These are phyloP conservation scores for Aulostomus chinensis DNA, from an alignment of 2,797 vertebrate genomes.

Conservation along the genomic window DNA sequence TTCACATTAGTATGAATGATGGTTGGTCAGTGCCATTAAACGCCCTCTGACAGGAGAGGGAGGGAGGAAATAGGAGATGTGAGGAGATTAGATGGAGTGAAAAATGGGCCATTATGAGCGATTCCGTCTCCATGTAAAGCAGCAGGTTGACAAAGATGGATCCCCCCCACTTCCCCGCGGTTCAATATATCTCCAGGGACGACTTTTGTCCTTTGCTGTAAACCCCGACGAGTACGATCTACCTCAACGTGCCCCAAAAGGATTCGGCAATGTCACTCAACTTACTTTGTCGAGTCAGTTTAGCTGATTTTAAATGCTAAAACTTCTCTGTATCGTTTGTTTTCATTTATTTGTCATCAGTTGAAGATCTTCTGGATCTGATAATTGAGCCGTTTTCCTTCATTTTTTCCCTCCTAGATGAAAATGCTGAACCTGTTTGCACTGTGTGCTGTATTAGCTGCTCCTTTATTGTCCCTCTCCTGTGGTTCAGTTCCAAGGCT, in stretches of 20 bases:
- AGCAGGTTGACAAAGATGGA: slow-evolving; percentile 63
- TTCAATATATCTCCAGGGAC: slow-evolving; percentile 49
- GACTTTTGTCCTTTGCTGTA: slow-evolving; percentile 51
- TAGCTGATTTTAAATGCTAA: no score
- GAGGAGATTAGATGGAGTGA: slow-evolving; percentile 64
- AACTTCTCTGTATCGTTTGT: no score
- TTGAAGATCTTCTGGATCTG: no score
- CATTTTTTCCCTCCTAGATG: slow-evolving; percentile 13
- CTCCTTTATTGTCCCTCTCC: slow-evolving; percentile 3
- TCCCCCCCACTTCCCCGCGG: slow-evolving; percentile 41
- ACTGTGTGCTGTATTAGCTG: no score
- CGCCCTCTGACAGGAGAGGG: slow-evolving; percentile 49
- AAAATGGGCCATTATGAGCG: slow-evolving; percentile 61
- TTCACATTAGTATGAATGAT: slow-evolving; percentile 57
- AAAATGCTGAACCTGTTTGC: no score
- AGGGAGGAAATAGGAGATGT: slow-evolving; percentile 56
- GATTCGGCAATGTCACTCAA: slow-evolving; percentile 22
- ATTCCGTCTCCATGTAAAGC: slow-evolving; percentile 58
- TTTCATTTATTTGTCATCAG: background rate
- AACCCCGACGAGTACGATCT: slow-evolving; percentile 14
- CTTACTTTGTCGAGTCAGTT: background rate
- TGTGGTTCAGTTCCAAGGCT: slow-evolving; percentile 23
- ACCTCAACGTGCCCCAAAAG: slow-evolving; percentile 7
- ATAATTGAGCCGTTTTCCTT: no score
- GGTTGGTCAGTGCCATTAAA: slow-evolving; percentile 54